These are phyloP conservation scores for Plagiodera versicolora DNA, from an alignment of 2,888 invertebrate species.

Conservation along the genomic window DNA sequence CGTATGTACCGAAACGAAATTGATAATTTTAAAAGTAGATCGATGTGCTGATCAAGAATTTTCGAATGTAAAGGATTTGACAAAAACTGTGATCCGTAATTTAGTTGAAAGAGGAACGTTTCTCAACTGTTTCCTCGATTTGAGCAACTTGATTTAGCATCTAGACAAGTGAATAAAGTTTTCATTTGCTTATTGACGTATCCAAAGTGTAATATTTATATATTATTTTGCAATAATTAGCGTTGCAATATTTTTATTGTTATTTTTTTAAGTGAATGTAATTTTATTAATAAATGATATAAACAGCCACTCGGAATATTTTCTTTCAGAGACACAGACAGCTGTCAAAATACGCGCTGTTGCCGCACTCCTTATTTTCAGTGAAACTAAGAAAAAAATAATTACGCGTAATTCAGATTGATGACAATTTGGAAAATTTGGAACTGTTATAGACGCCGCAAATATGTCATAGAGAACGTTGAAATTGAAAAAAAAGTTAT, in stretches of 20 bases:
- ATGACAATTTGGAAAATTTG: too few species aligned
- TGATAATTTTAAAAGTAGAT: neutral
- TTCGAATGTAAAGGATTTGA: slow-evolving; percentile 16
- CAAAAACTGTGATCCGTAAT: slow-evolving; percentile 18
- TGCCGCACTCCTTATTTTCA: too few species aligned
- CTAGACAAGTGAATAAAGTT: neutral
- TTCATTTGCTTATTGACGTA: neutral
- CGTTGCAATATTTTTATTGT: neutral
- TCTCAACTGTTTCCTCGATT: too few species aligned
- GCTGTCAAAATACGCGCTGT: too few species aligned
- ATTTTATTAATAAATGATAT: neutral
- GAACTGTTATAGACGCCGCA: too few species aligned
- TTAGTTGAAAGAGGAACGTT: too few species aligned
- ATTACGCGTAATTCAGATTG: too few species aligned
- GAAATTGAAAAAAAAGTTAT: too few species aligned
- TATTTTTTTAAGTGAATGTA: neutral
- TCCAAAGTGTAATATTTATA: neutral
- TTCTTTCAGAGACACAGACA: too few species aligned
- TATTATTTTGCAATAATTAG: neutral
- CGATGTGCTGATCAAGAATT: neutral
- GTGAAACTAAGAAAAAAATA: too few species aligned
- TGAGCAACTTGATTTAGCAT: neutral
- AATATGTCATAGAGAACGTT: too few species aligned
- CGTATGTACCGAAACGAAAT: too few species aligned
- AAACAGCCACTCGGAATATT: neutral